Percentiles rank a stretch among this genome's conserved stretches.
These are phyloP conservation scores for Cephus nigrinus DNA, from an alignment of 2,888 invertebrate species.

Conservation along the genomic window DNA sequence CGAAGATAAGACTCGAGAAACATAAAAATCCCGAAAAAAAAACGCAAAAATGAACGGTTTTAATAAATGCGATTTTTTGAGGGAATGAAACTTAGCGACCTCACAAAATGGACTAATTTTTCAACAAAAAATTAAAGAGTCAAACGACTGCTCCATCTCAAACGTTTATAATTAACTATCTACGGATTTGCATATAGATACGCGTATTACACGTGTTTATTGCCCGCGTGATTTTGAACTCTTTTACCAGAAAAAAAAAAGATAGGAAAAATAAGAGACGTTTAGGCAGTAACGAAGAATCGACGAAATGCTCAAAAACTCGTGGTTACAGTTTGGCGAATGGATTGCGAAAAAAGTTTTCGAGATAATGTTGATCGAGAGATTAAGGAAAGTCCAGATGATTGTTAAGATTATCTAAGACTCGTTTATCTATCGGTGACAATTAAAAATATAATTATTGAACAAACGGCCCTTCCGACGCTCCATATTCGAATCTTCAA, in stretches of 20 bases:
- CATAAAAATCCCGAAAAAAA: neutral
- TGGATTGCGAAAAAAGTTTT: neutral
- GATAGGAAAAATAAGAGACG: neutral
- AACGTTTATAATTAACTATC: neutral
- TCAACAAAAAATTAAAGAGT: neutral
- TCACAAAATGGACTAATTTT: neutral
- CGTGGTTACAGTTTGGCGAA: neutral
- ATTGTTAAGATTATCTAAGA: conserved; percentile 16
- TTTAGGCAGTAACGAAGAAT: neutral
- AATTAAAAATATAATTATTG: conserved; percentile 25
- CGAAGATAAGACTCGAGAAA: conserved; percentile 23
- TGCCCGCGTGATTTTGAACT: neutral
- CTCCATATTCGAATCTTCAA: conserved; percentile 64
- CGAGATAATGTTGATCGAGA: conserved; percentile 31
- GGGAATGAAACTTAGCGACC: neutral
- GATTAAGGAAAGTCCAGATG: conserved; percentile 11
- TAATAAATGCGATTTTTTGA: neutral
- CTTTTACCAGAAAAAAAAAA: neutral
- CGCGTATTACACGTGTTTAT: neutral
- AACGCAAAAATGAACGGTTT: neutral
- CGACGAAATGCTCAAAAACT: neutral
- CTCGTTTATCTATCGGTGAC: conserved; percentile 15
- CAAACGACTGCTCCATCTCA: neutral
- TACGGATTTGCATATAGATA: neutral
- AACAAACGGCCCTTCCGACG: conserved; percentile 41